Percentiles rank a stretch among this genome's conserved stretches.
These are phyloP conservation scores for Drosophila persimilis DNA, from an alignment of 1,140 invertebrate genomes.

Conservation along the genomic window DNA sequence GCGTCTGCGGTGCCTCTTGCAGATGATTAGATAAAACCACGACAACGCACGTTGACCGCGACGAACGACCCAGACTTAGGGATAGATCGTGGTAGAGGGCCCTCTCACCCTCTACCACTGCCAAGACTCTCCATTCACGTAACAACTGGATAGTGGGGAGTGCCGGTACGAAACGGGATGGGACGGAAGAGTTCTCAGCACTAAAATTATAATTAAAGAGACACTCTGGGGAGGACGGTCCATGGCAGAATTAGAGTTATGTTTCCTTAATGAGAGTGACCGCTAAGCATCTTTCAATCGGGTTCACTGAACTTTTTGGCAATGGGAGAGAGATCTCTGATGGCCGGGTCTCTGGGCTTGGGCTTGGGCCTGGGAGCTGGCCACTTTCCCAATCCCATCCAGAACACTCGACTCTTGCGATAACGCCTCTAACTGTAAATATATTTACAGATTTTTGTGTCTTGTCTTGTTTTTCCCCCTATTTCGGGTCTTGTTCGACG, in stretches of 20 bases:
- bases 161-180: background rate
- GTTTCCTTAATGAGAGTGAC: conserved; percentile 76
- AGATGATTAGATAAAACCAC: conserved; percentile 75
- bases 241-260: conserved; percentile 77
- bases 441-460: conserved; percentile 63
- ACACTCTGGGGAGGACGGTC: conserved; percentile 37
- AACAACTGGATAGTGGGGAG: conserved; percentile 30
- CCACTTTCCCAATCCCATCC: conserved; percentile 69
- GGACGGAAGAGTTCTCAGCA: conserved; percentile 68
- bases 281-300: conserved; percentile 77
- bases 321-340: conserved; percentile 21
- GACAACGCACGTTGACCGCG: conserved; percentile 61
- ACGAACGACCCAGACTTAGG: conserved; percentile 61
- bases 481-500: conserved; percentile 35
- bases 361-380: conserved; percentile 6
- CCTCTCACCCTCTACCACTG: too few species aligned
- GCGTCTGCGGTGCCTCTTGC: conserved; percentile 38
- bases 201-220: conserved; percentile 78
- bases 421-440: conserved; percentile 77
- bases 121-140: conserved; percentile 24
- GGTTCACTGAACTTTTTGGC: conserved; percentile 75
- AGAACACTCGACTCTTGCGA: conserved; percentile 53
- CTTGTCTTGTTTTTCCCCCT: conserved; percentile 14
- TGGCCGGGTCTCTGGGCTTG: background rate
- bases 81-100: conserved; percentile 27